These are phyloP conservation scores for Notiomystis cincta DNA, from an alignment of 2,113 vertebrate genomes.

Conservation along the genomic window DNA sequence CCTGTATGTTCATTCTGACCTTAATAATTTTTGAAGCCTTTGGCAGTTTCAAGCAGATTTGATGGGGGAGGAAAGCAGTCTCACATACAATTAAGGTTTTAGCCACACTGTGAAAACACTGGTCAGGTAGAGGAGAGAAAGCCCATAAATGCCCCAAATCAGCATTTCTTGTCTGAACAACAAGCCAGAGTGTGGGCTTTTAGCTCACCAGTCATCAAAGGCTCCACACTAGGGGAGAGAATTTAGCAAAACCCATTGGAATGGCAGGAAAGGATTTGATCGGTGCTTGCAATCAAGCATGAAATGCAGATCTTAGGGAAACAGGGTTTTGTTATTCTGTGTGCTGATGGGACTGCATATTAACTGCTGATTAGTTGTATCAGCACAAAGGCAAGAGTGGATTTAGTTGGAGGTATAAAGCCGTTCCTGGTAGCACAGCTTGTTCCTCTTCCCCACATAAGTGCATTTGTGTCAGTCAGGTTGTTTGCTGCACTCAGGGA, in stretches of 20 bases:
- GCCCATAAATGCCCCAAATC: not conserved
- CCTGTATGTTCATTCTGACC: slow-evolving; percentile 45
- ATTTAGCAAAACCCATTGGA: not conserved
- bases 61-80: not conserved
- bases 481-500: not conserved
- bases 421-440: not conserved
- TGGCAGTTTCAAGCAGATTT: not conserved
- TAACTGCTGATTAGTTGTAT: slow-evolving; percentile 27
- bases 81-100: not conserved
- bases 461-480: not conserved
- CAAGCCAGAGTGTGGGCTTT: not conserved
- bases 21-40: slow-evolving; percentile 9
- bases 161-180: not conserved
- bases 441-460: not conserved
- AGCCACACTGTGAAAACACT: not conserved
- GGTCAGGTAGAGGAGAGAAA: not conserved
- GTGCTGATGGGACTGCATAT: slow-evolving; percentile 24
- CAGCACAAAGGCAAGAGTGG: not conserved
- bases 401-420: not conserved
- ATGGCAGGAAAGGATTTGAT: not conserved
- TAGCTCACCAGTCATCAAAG: not conserved
- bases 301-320: slow-evolving; percentile 38
- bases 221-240: not conserved
- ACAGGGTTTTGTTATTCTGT: not conserved
- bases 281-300: not conserved